These are phyloP conservation scores for Tetragnatha montana DNA, from an alignment of 2,888 invertebrate genomes.

Conservation along the genomic window DNA sequence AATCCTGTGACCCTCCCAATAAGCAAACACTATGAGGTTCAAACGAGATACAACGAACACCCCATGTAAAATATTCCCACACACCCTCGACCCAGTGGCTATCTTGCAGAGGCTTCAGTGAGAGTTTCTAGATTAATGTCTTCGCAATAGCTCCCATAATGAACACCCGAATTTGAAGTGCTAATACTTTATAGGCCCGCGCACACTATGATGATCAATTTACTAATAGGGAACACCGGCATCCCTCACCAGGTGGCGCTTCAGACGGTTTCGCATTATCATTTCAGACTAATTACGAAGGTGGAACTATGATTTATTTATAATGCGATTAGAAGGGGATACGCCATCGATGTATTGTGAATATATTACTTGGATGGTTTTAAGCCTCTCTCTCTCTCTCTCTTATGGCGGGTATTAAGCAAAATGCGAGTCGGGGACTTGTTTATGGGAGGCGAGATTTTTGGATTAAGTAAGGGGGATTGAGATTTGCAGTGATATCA, in stretches of 20 bases:
- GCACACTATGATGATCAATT: slow-evolving; percentile 12
- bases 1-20: background rate
- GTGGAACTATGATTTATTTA: slow-evolving; percentile 24
- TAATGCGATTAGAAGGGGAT: slow-evolving; percentile 23
- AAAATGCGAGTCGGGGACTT: background rate
- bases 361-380: slow-evolving; percentile 24
- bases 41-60: background rate
- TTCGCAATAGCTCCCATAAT: slow-evolving; percentile 17
- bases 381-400: background rate
- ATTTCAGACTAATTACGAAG: slow-evolving; percentile 27
- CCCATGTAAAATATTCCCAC: background rate
- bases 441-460: background rate
- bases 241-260: background rate
- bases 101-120: background rate
- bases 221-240: slow-evolving; percentile 21
- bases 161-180: slow-evolving; percentile 25
- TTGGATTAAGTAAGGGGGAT: background rate
- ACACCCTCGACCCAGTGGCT: background rate
- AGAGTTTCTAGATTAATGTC: slow-evolving; percentile 32
- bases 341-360: slow-evolving; percentile 16
- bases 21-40: background rate
- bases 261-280: slow-evolving; percentile 5
- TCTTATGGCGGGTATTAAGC: background rate
- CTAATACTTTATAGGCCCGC: slow-evolving; percentile 15
- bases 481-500: too few species aligned